Evolutionary conservation across 2,797 vertebrate genomes (phyloP).

Genomic region (Brachyrhaphis roseni): DNA sequence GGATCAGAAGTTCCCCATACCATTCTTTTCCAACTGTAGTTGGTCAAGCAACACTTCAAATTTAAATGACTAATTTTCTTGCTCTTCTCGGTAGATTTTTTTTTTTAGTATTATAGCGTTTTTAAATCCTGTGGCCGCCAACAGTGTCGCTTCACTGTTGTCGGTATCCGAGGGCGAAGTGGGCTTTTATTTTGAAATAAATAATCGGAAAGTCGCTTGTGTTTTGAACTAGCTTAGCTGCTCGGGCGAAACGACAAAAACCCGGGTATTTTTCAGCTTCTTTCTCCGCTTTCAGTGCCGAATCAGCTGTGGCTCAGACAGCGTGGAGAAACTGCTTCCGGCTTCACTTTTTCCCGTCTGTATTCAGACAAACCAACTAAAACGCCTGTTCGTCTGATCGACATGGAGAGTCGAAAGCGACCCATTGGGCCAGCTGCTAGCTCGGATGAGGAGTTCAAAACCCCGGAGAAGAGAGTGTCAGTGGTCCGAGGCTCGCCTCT

Average conservation of each 20-base stretch:
- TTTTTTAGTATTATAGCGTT: not conserved
- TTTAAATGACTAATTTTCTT: not conserved
- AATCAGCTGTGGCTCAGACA: slow-evolving; percentile 6
- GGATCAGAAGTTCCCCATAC: not conserved
- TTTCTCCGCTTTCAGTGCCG: not conserved
- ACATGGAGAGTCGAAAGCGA: slow-evolving; percentile 74
- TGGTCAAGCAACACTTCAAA: not conserved
- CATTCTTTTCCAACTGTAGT: not conserved
- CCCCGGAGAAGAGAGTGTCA: slow-evolving; percentile 66
- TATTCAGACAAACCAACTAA: accelerated
- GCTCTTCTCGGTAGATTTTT: not conserved
- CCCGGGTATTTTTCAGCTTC: slow-evolving; percentile 50
- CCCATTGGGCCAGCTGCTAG: not conserved
- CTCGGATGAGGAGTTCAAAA: slow-evolving; percentile 28
- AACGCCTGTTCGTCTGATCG: not conserved
- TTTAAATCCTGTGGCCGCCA: not conserved
- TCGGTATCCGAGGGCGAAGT: too few species aligned
- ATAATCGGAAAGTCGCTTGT: not conserved
- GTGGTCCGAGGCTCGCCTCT: not conserved
- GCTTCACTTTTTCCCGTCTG: accelerated
- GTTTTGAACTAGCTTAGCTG: accelerated
- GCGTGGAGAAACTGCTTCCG: not conserved
- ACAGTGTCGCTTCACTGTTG: not conserved
- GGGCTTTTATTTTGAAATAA: slow-evolving; percentile 41
- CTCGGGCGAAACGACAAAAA: slow-evolving; percentile 11